These are phyloP conservation scores for Seriola aureovittata DNA, from an alignment of 2,113 vertebrate genomes.

Conservation along the genomic window DNA sequence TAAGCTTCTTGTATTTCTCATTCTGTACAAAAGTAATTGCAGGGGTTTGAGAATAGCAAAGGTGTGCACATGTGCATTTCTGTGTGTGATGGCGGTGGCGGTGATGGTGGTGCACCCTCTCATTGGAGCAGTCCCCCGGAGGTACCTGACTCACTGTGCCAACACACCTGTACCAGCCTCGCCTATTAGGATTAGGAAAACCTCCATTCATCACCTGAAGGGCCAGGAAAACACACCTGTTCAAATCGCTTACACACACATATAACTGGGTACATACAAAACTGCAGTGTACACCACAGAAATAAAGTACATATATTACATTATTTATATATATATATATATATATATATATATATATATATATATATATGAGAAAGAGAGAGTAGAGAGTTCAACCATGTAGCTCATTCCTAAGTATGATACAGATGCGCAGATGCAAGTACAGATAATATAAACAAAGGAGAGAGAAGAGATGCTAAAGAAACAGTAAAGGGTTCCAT, in stretches of 20 bases:
- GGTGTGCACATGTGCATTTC: background rate
- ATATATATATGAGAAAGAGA: too few relatives aligned
- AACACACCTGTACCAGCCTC: conserved; percentile 58
- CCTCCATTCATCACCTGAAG: background rate
- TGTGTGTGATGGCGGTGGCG: conserved; percentile 9
- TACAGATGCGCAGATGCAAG: background rate
- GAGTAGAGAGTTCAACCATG: too few relatives aligned
- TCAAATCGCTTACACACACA: background rate
- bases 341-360: too few relatives aligned
- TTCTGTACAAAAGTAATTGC: conserved; percentile 15
- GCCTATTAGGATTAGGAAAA: conserved; percentile 43
- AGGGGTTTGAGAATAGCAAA: background rate
- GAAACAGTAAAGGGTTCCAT: conserved; percentile 26
- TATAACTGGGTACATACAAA: background rate
- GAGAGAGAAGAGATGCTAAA: background rate
- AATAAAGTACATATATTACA: too few relatives aligned
- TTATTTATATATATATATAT: too few relatives aligned
- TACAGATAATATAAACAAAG: conserved; percentile 10
- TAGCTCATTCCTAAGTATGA: background rate
- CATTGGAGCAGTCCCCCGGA: conserved; percentile 16
- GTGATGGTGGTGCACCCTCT: conserved; percentile 6
- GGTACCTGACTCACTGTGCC: conserved; percentile 51
- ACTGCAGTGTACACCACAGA: background rate
- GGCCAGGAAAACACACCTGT: conserved; percentile 23
- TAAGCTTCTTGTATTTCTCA: conserved; percentile 8